Conservation (phyloP, 2,888 invertebrate species). For the Hecatera dysodea region DNA sequence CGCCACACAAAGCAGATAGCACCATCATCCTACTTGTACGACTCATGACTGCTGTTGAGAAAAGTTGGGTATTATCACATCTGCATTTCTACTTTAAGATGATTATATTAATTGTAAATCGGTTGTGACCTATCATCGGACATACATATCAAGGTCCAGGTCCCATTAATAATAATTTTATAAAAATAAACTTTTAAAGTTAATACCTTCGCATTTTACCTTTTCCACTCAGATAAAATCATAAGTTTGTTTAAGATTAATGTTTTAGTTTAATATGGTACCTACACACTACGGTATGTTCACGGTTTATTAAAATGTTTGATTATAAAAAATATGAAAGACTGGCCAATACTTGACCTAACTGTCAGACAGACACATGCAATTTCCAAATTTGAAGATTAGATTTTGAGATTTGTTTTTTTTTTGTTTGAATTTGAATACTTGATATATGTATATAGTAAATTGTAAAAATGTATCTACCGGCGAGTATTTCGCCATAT, state of each 20-base stretch:
- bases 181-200: too few species aligned
- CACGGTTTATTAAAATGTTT: slow-evolving; percentile 1
- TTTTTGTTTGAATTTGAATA: neutral
- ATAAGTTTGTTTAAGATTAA: neutral
- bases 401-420: too few species aligned
- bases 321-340: slow-evolving; percentile 1
- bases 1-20: too few species aligned
- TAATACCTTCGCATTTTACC: neutral
- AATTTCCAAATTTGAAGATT: neutral
- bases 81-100: too few species aligned
- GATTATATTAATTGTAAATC: too few species aligned
- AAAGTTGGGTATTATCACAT: too few species aligned
- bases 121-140: neutral
- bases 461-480: too few species aligned
- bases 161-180: too few species aligned
- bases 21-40: too few species aligned
- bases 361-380: neutral
- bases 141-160: too few species aligned
- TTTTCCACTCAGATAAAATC: neutral
- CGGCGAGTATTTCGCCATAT: too few species aligned
- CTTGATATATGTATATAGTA: neutral
- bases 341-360: neutral
- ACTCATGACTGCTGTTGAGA: too few species aligned
- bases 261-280: neutral
- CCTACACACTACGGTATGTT: slow-evolving; percentile 7